Conservation (phyloP, 2,797 vertebrate species). For the Crenichthys baileyi region DNA sequence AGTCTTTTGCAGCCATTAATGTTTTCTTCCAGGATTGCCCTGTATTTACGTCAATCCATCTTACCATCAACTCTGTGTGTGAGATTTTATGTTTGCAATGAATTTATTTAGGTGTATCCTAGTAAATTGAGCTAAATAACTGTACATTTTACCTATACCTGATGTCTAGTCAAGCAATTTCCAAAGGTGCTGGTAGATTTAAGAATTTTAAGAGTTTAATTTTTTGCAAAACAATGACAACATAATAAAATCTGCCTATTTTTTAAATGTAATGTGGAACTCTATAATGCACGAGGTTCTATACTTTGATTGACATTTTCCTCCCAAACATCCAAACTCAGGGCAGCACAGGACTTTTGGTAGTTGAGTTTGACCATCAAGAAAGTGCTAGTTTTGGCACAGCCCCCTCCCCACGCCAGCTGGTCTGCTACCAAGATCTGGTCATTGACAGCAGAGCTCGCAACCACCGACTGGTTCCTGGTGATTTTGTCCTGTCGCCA, state of each 20-base stretch:
- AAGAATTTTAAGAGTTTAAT: not conserved
- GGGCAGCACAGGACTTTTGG: not conserved
- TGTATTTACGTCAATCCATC: too few relatives aligned
- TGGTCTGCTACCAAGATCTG: not conserved
- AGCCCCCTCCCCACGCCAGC: not conserved
- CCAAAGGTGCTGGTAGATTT: too few relatives aligned
- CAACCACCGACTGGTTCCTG: not conserved
- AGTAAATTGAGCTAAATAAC: too few relatives aligned
- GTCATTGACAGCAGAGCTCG: not conserved
- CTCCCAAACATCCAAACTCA: not conserved
- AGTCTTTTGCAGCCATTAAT: too few relatives aligned
- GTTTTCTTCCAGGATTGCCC: too few relatives aligned
- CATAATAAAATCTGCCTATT: not conserved
- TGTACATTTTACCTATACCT: too few relatives aligned
- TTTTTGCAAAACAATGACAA: not conserved
- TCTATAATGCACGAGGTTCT: not conserved
- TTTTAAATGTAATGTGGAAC: not conserved
- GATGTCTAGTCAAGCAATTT: too few relatives aligned
- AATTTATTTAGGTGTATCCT: too few relatives aligned
- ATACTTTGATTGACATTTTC: constrained; percentile 1
- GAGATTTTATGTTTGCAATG: too few relatives aligned
- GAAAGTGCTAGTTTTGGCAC: not conserved
- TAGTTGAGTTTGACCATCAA: not conserved
- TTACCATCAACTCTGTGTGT: too few relatives aligned
- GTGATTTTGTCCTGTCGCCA: constrained; percentile 78